Conservation (phyloP, 1,140 invertebrate species). For the Pseudomyrmex flavicornis region DNA sequence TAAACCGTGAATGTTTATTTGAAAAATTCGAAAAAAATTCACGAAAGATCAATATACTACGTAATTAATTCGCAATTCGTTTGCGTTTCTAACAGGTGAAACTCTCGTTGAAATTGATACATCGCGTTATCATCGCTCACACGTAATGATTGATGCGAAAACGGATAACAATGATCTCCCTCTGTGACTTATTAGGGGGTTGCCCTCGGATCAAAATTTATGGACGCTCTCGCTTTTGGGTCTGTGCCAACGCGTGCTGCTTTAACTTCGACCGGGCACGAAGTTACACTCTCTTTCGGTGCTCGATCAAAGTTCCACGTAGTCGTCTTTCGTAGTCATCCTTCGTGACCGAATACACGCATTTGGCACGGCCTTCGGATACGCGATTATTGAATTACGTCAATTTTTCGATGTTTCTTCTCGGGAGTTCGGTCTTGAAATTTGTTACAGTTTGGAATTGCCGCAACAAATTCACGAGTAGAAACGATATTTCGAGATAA, state of each 20-base stretch:
- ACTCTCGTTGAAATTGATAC: neutral
- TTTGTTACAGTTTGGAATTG: too few species aligned
- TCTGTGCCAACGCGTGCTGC: constrained; percentile 45
- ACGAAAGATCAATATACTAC: neutral
- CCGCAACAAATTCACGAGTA: too few species aligned
- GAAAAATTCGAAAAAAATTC: neutral
- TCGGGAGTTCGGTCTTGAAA: neutral
- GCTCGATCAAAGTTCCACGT: constrained; percentile 41
- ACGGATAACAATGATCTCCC: neutral
- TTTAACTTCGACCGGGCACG: constrained; percentile 44
- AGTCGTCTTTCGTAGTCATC: neutral
- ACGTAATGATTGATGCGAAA: neutral
- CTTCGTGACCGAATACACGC: constrained; percentile 3
- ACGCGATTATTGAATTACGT: constrained; percentile 47
- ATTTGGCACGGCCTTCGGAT: neutral
- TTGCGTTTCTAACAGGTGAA: neutral
- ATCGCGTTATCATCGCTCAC: neutral
- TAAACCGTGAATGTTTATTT: too few species aligned
- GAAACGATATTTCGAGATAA: too few species aligned
- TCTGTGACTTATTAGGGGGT: neutral
- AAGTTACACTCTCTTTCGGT: constrained; percentile 47
- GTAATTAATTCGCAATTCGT: neutral
- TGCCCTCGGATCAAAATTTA: constrained; percentile 21
- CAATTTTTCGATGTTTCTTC: constrained; percentile 5
- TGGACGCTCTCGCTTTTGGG: constrained; percentile 43